Evolutionary conservation across 2,797 vertebrate genomes (phyloP), one percentile per base, ranked within the genome.

Genomic region (Gymnoscopelus microlampas): DNA sequence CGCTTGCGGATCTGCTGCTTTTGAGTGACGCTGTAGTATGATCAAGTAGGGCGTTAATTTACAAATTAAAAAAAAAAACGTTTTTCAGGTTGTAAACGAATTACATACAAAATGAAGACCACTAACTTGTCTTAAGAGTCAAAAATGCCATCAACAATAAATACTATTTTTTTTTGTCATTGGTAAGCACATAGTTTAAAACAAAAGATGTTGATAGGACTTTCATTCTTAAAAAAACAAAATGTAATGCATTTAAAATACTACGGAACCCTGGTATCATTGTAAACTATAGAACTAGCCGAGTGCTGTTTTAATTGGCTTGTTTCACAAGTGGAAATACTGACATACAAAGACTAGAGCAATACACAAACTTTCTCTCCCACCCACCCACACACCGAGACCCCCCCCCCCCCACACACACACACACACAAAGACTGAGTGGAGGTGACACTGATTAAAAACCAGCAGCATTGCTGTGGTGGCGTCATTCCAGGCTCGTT

Each of bases 131-230:
- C 66, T 77, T 54, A 72, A 85, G 72, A 69, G 68, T 83, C 80
- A 75, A 19, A 19, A 59, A 88, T 80, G 74, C 70, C 83, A 85
- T 63, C 73, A 72, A 85, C 79, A 86, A 88, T 87, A 91, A 91
- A 91, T 81, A 78, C 87, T 66, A 87, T 70, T 78, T 81, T 73
- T 44, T 44, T 44, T 9, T n/a, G 63, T 85, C 79, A 83, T 78
- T 81, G 87, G 77, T 70, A 66, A 88, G 79, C 78, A 77, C 66
- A 78, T 57, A 60, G 63, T 62, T 78, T 76, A 93, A 92, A 93
- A 93, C 57, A 19, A 66, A 74, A 71, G 69, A 70, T 63, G 68
- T 55, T 76, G 72, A 81, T 53, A 66, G 71, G 74, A 77, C 47
- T 66, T 23, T 67, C 56, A 32, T 61, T 66, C 62, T 68, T 59